A percentile compares a stretch with the other conserved stretches of the same genome.
phyloP scores from a whole-genome alignment of 2,888 invertebrate genomes.

The Rhagium mordax region DNA sequence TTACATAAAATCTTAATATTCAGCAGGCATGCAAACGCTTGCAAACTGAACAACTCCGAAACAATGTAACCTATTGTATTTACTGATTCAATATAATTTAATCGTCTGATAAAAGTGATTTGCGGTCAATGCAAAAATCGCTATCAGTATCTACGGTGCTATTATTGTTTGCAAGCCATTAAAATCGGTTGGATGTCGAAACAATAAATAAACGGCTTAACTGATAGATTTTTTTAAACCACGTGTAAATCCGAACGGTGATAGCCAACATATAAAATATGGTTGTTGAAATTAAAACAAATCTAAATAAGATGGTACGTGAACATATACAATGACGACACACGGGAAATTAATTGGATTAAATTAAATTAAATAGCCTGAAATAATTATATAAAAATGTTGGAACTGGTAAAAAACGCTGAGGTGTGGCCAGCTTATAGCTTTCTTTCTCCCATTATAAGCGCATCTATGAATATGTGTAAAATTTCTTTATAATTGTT shows the following conservation, averaged over 20 bases:
- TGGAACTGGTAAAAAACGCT: background rate
- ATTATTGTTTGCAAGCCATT: background rate
- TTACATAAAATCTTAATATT: background rate
- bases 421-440: too few relatives aligned
- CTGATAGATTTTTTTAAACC: background rate
- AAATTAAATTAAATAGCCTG: background rate
- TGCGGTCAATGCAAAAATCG: background rate
- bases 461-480: too few relatives aligned
- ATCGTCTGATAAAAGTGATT: background rate
- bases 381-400: background rate
- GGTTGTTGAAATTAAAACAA: background rate
- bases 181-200: background rate
- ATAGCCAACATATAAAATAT: background rate
- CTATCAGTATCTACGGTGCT: background rate
- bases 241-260: background rate
- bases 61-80: background rate
- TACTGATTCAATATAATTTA: background rate
- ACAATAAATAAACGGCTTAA: background rate
- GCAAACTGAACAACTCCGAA: background rate
- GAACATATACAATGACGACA: background rate
- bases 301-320: background rate
- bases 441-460: too few relatives aligned
- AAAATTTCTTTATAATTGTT: too few relatives aligned
- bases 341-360: background rate
- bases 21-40: background rate